These are phyloP conservation scores for Xyrauchen texanus DNA, from an alignment of 2,113 vertebrate genomes.

Conservation along the genomic window DNA sequence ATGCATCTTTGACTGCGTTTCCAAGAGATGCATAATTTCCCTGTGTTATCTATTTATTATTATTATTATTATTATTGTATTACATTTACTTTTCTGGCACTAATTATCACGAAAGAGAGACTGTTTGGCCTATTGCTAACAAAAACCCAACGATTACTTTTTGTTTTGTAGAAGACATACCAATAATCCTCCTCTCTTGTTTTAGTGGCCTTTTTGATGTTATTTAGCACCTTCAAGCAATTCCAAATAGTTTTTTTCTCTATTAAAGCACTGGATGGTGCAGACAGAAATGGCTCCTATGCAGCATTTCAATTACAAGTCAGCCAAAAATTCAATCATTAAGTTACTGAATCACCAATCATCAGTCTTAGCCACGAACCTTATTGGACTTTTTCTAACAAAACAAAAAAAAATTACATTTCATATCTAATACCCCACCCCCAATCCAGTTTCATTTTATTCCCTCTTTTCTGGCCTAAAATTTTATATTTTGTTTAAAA, in stretches of 20 bases:
- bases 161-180: constrained; percentile 4
- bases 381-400: too few relatives aligned
- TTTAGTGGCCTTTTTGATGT: constrained; percentile 44
- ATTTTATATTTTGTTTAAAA: too few relatives aligned
- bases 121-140: too few relatives aligned
- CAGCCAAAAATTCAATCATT: neutral
- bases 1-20: too few relatives aligned
- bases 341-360: neutral
- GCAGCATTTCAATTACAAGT: neutral
- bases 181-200: neutral
- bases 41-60: neutral
- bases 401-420: neutral
- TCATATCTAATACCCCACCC: too few relatives aligned
- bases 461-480: too few relatives aligned
- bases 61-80: neutral
- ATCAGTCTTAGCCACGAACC: neutral
- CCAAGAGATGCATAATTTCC: neutral
- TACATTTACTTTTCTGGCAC: neutral
- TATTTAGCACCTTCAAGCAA: constrained; percentile 33
- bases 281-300: neutral
- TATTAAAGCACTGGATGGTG: constrained; percentile 10
- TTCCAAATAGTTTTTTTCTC: constrained; percentile 11
- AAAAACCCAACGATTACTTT: too few relatives aligned
- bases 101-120: constrained; percentile 7
- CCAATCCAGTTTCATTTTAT: neutral